Conservation (phyloP, 2,888 invertebrate genomes). For the Patella depressa region DNA sequence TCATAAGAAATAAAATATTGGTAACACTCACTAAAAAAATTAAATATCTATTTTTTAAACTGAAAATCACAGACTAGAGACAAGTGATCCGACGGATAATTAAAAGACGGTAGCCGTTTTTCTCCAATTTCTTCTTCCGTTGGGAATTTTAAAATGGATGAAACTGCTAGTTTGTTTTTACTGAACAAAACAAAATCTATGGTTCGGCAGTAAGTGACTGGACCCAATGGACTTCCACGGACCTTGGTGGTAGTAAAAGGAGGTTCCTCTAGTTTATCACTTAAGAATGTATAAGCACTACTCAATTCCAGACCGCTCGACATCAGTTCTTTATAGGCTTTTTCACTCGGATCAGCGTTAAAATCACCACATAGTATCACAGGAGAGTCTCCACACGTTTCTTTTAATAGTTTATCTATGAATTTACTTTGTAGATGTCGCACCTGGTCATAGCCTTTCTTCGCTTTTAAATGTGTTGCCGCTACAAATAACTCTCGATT, state of each 20-base stretch:
- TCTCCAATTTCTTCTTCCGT: conserved; percentile 79
- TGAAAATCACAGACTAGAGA: conserved; percentile 74
- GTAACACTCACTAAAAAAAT: not conserved
- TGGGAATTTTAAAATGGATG: conserved; percentile 77
- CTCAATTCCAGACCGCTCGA: conserved; percentile 49
- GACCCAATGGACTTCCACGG: conserved; percentile 73
- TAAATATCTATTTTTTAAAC: conserved; percentile 7
- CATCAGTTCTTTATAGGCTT: conserved; percentile 78
- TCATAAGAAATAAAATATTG: too few relatives aligned
- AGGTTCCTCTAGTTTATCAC: conserved; percentile 75
- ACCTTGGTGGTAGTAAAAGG: conserved; percentile 84
- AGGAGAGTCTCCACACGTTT: conserved; percentile 69
- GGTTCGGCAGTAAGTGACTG: conserved; percentile 80
- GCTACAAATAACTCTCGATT: conserved; percentile 77
- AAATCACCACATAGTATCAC: conserved; percentile 82
- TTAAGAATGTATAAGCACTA: conserved; percentile 67
- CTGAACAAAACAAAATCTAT: conserved; percentile 77
- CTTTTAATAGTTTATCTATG: conserved; percentile 45
- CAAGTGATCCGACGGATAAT: conserved; percentile 85
- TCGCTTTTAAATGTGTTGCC: conserved; percentile 83
- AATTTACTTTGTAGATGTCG: conserved; percentile 57
- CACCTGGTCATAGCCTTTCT: conserved; percentile 74
- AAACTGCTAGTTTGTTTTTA: conserved; percentile 75
- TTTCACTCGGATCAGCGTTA: conserved; percentile 82
- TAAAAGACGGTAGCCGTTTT: conserved; percentile 78